Evolutionary conservation across 1,140 invertebrate genomes (phyloP).

Genomic region (Physella acuta): DNA sequence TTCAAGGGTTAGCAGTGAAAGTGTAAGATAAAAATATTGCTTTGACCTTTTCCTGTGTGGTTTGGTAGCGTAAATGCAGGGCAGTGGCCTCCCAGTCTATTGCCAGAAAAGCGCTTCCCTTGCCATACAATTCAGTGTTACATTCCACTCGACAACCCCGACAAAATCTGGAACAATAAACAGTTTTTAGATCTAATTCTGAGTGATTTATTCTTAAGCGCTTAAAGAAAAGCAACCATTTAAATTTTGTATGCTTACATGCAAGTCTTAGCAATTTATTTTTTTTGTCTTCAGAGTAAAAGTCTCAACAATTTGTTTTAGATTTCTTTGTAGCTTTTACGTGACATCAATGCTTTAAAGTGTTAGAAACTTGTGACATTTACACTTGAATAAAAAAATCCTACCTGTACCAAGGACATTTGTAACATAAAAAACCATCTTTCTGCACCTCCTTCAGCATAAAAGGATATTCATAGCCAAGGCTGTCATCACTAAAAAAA

Average conservation of each 20-base stretch:
- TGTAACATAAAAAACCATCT: conserved; percentile 74
- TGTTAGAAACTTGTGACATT: no score
- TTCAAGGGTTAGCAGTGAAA: background rate
- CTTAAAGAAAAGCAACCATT: no score
- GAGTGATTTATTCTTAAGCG: no score
- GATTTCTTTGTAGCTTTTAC: no score
- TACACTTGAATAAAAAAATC: conserved; percentile 2
- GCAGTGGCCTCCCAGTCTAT: conserved; percentile 90
- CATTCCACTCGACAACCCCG: conserved; percentile 79
- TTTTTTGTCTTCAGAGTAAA: no score
- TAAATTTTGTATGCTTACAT: no score
- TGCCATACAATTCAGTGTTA: conserved; percentile 62
- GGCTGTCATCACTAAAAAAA: conserved; percentile 77
- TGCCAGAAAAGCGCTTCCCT: conserved; percentile 65
- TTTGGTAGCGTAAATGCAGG: conserved; percentile 83
- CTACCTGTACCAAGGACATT: conserved; percentile 78
- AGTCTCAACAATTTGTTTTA: no score
- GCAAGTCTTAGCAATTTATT: no score
- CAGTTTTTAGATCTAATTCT: no score
- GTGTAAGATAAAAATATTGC: background rate
- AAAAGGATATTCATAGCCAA: conserved; percentile 87
- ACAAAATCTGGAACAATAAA: no score
- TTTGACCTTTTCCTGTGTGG: conserved; percentile 73
- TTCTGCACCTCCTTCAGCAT: conserved; percentile 74
- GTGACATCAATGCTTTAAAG: no score